Evolutionary conservation across 2,797 vertebrate genomes (phyloP), one percentile per base, ranked within the genome.

Genomic region (Falco biarmicus): DNA sequence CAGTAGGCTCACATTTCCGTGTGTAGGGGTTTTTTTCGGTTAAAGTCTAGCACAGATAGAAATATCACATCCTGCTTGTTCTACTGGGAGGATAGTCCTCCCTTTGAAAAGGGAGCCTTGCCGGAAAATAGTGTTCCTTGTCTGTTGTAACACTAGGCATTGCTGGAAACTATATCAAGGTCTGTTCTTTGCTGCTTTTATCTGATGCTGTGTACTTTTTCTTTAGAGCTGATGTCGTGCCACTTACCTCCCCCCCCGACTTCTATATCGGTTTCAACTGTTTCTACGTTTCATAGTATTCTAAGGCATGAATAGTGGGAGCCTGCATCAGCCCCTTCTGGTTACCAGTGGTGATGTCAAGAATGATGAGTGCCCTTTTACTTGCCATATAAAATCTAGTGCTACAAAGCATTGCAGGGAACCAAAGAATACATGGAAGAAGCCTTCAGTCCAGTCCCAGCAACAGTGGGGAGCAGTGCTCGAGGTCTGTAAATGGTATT

Each of bases 171-270:
- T 17, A 2, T 6, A 29, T 29, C 25, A 25, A 34, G 61, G 41
- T 34, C 37, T 34, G 61, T 66, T 66, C 71, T 66, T 59, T 13
- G 1, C 61, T 34, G 43, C 71, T 76, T 59, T 31, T 51, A 34
- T 8, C 56, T 24, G 47, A 19, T 29, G 56, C 37, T 29, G 54
- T 16, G 31, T 50, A 22, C 31, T 50, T 41, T 48, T 50, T 65
- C 53, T 29, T 34, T 29, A 20, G 61, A 29, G 31, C 25, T 59
- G 31, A 11, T 2, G 37, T n/a, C 29, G 31, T 51, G 37, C 45
- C 47, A 34, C 45, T 43, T 12, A 2, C 3, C 22, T 13, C n/a
- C 12, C 10, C 28, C 28, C 12, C 20, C 0, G 6, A n/a, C 47
- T 82, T 43, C 20, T 34, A 10, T 21, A 29, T 51, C 6, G 0